A percentile compares a stretch with the other conserved stretches of the same genome.
phyloP scores from a whole-genome alignment of 2,888 invertebrate species.

The Leptothorax acervorum region DNA sequence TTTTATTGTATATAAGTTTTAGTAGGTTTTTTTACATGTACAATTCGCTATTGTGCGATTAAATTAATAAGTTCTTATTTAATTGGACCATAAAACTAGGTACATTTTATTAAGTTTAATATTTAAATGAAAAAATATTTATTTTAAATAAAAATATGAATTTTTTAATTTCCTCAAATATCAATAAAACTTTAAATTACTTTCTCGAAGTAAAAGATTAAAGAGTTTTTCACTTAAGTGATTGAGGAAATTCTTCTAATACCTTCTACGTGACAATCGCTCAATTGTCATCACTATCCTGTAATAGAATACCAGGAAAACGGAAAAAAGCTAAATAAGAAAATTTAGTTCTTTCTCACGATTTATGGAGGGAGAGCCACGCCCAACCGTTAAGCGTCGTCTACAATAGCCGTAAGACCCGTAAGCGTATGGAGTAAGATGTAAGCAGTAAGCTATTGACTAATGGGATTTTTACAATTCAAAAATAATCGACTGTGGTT shows the following conservation, averaged over 20 bases:
- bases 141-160: background rate
- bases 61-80: background rate
- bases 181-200: background rate
- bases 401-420: too few relatives aligned
- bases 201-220: too few relatives aligned
- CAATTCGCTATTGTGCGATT: background rate
- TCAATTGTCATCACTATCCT: background rate
- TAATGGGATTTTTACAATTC: too few relatives aligned
- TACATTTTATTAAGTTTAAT: background rate
- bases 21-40: background rate
- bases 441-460: too few relatives aligned
- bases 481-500: too few relatives aligned
- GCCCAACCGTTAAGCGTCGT: constrained; percentile 65
- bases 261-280: background rate
- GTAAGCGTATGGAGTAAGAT: too few relatives aligned
- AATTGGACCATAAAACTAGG: background rate
- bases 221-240: background rate
- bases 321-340: background rate
- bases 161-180: background rate
- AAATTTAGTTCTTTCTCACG: background rate
- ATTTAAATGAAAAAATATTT: background rate
- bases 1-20: background rate
- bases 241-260: background rate
- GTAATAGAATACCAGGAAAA: background rate
- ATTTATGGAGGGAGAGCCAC: constrained; percentile 67